These are phyloP conservation scores for Phalacrocorax brasilianus DNA, from an alignment of 2,113 vertebrate genomes.

Conservation along the genomic window DNA sequence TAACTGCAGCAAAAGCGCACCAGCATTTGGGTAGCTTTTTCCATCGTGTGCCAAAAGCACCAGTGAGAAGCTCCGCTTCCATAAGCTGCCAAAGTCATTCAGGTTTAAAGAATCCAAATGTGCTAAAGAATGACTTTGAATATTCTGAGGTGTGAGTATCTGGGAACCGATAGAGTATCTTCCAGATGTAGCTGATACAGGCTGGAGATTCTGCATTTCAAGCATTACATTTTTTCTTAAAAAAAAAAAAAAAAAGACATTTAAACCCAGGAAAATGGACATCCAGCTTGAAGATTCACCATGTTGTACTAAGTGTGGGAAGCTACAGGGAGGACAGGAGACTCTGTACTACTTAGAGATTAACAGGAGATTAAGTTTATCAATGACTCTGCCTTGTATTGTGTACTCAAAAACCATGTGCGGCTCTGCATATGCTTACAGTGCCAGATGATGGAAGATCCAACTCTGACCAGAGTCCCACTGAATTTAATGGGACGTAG, in stretches of 20 bases:
- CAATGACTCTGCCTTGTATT: background rate
- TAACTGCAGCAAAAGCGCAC: background rate
- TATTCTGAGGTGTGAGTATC: background rate
- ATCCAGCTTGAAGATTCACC: background rate
- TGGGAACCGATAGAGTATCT: background rate
- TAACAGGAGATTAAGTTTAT: background rate
- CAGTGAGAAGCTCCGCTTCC: background rate
- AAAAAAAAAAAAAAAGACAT: background rate
- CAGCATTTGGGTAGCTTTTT: background rate
- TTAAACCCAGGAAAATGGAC: background rate
- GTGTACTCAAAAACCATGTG: background rate
- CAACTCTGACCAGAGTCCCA: background rate
- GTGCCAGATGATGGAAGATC: background rate
- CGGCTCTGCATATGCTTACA: background rate
- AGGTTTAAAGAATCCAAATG: background rate
- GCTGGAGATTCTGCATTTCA: background rate
- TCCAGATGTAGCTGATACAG: background rate
- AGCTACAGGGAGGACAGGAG: background rate
- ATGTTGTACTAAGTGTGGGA: background rate
- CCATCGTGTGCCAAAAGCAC: background rate
- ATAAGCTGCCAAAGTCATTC: background rate
- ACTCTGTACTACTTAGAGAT: background rate
- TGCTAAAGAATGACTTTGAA: background rate
- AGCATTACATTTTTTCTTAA: background rate
- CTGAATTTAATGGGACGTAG: rapidly evolving